Evolutionary conservation across 2,797 vertebrate genomes (phyloP), one percentile per base, ranked within the genome.

Genomic region (Petrocephalus sullivani): DNA sequence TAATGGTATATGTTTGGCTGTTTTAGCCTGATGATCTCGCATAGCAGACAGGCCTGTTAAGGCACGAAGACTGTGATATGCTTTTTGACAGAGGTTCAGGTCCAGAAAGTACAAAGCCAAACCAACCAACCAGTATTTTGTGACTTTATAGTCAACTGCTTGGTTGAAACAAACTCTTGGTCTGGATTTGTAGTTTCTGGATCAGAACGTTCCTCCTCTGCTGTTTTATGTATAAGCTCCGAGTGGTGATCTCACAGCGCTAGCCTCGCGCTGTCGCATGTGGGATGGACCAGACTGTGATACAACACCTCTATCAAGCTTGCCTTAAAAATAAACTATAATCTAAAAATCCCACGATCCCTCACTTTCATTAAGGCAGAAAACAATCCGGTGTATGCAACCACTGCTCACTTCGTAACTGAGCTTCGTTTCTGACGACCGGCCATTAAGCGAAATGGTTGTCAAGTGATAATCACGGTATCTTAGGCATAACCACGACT

Each of bases 321-420:
- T 85, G 53, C 82, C 82, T 85, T 85, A 54, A 56, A 84, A 85
- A 85, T 85, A 85, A 85, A 85, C 49, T 56, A 33, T 85, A 46
- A 78, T 78, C 71, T 54, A 4, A 85, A 28, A 33, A 56, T 85
- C 51, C 49, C 51, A 85, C 5, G 5, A 85, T 85, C 23, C 12
- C 56, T 85, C 23, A 85, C 49, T 21, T 85, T 54, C 8, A 33
- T 85, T 85, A 56, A 85, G 53, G 53, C 23, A 23, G 81, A 78
- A n/a, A 78, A 78, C 37, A 41, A 78, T 78, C 71, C 71, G n/a
- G 19, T n/a, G 37, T 78, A 46, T 37, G 33, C 28, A 71, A 71
- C 28, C 64, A 37, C 64, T 33, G 4, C 28, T 37, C 33, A 28
- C 33, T 37, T 71, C 33, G 64, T 37, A 71, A 71, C 64, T 28